Percentiles rank a stretch among this genome's conserved stretches.
These are phyloP conservation scores for Arizona elegans DNA, from an alignment of 2,113 vertebrate genomes.

Conservation along the genomic window DNA sequence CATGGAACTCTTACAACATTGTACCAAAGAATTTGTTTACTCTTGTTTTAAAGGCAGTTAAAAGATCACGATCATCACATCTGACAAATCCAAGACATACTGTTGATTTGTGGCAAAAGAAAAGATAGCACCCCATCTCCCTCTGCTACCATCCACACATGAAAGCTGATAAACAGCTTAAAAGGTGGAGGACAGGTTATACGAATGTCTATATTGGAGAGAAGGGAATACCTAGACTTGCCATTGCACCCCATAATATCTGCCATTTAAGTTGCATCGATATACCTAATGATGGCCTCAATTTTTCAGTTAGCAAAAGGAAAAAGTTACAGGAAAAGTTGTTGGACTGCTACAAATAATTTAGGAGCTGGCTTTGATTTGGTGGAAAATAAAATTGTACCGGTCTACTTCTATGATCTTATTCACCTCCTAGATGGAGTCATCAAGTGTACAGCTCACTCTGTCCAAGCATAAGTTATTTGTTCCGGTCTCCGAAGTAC, in stretches of 20 bases:
- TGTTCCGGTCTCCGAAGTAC: neutral
- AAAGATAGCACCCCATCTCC: neutral
- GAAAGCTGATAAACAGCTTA: neutral
- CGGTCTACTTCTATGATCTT: neutral
- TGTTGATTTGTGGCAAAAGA: neutral
- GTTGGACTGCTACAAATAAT: neutral
- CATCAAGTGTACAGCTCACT: neutral
- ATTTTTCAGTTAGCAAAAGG: neutral
- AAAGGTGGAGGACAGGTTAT: neutral
- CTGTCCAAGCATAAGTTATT: fast-evolving
- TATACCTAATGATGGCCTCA: neutral
- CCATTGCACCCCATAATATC: neutral
- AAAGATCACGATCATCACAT: neutral
- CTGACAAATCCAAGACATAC: neutral
- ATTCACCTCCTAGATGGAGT: neutral
- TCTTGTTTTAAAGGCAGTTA: neutral
- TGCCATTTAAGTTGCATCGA: neutral
- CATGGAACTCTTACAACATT: neutral
- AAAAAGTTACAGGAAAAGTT: neutral
- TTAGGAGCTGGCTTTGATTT: neutral
- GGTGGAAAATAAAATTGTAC: neutral
- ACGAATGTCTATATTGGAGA: neutral
- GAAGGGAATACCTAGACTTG: neutral
- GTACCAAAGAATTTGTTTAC: neutral
- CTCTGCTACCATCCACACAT: neutral